phyloP scores from a whole-genome alignment of 2,113 vertebrate genomes.

The Clarias macrocephalus region DNA sequence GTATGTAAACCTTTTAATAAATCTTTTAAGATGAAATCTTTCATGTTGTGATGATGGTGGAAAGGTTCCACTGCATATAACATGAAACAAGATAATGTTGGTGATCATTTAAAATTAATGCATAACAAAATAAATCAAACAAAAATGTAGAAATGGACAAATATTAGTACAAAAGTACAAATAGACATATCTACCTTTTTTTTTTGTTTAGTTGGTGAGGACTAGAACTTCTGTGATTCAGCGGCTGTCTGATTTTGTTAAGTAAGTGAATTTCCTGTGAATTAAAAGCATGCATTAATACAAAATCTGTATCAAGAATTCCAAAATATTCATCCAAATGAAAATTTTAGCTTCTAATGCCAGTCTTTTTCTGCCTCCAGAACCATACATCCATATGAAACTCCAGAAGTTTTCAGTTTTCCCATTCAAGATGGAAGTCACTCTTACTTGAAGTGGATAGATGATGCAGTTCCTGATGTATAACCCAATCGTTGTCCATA shows the following conservation, averaged over 20 bases:
- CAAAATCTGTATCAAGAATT: background rate
- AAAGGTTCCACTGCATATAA: background rate
- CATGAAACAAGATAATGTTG: background rate
- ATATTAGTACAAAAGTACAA: background rate
- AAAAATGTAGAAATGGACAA: background rate
- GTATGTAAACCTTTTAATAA: slow-evolving; percentile 63
- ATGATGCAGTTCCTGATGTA: slow-evolving; percentile 71
- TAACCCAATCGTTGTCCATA: slow-evolving; percentile 50
- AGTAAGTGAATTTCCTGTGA: slow-evolving; percentile 67
- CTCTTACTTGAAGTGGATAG: slow-evolving; percentile 80
- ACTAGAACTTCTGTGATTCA: slow-evolving; percentile 81
- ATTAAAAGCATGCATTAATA: background rate
- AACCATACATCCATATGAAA: slow-evolving; percentile 83
- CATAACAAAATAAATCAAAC: no score
- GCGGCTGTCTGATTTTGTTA: slow-evolving; percentile 73
- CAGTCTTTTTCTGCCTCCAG: slow-evolving; percentile 59
- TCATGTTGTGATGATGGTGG: background rate
- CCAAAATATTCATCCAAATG: background rate
- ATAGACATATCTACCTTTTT: background rate
- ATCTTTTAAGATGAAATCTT: background rate
- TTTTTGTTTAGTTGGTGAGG: slow-evolving; percentile 77
- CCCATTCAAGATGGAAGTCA: slow-evolving; percentile 78
- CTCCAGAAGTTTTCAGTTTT: slow-evolving; percentile 84
- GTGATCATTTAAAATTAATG: background rate
- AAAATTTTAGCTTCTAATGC: background rate